Base-by-base conservation (phyloP, 2,888 invertebrate genomes). In the Siphonodentalium dalli region DNA sequence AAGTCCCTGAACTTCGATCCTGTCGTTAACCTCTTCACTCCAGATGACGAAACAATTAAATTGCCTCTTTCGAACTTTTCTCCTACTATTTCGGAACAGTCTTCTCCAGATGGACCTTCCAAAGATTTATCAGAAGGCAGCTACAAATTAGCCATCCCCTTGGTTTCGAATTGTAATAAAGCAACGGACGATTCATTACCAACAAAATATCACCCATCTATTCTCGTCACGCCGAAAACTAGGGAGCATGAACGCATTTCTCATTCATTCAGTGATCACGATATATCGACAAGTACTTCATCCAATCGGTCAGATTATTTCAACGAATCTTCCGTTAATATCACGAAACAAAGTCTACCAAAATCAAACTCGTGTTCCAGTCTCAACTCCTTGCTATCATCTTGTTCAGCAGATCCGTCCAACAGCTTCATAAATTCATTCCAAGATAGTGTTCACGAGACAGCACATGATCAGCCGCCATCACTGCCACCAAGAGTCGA, bases 1-100 rank as follows among this genome's bases (percentile, higher is more conserved):
- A 75, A 74, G 45, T 69, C 73, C 7, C 52, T 75, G 21, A 74
- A 74, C 55, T 73, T 74, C 66, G 71, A 66, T 24, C 75, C 75
- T 13, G 63, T 69, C 18, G 66, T 75, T 34, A 75, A 72, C 56
- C 52, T 72, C 53, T 71, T 72, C 55, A 69, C n/a, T n/a, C n/a
- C n/a, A n/a, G n/a, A n/a, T n/a, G n/a, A n/a, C n/a, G n/a, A n/a
- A n/a, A n/a, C n/a, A n/a, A n/a, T n/a, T n/a, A n/a, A n/a, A n/a
- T n/a, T n/a, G n/a, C 68, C 71, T 29, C 52, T 71, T 29, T 66
- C 69, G 24, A 58, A 65, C 4, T 57, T 64, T 9, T 68, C 69
- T 9, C 65, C 66, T 27, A 62, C 71, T 28, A n/a, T n/a, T n/a
- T n/a, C n/a, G n/a, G n/a, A n/a, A n/a, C n/a, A n/a, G n/a, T n/a